Evolutionary conservation across 1,140 invertebrate genomes (phyloP).

Genomic region (Eciton burchellii): DNA sequence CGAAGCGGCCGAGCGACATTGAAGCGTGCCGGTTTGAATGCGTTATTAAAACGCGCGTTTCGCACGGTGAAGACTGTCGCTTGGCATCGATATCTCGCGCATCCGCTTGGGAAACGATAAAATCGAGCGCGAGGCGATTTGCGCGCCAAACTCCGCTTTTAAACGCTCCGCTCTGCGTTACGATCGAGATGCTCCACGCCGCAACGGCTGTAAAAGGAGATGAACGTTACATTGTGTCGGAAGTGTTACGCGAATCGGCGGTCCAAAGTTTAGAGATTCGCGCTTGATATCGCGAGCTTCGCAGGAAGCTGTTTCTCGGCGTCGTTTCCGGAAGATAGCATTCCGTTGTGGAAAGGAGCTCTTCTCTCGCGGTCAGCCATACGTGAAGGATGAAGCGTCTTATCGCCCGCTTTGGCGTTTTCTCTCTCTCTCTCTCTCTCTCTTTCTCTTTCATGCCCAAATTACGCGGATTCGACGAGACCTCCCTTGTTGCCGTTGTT

Average conservation of each 20-base stretch:
- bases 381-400: background rate
- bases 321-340: background rate
- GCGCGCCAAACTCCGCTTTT: slow-evolving; percentile 8
- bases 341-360: background rate
- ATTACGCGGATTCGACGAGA: too few species aligned
- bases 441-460: background rate
- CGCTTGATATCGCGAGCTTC: too few species aligned
- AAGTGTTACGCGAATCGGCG: background rate
- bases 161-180: background rate
- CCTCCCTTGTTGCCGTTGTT: background rate
- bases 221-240: slow-evolving; percentile 16
- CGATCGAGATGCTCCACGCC: slow-evolving; percentile 9
- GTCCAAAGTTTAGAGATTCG: too few species aligned
- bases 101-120: background rate
- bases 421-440: too few species aligned
- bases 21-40: background rate
- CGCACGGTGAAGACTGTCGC: too few species aligned
- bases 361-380: background rate
- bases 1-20: too few species aligned
- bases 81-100: too few species aligned
- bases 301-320: background rate
- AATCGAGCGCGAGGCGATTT: slow-evolving; percentile 30
- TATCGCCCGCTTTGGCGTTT: background rate
- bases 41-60: slow-evolving; percentile 30
- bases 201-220: slow-evolving; percentile 5